Percentiles rank a stretch among this genome's conserved stretches.
Evolutionary conservation across 1,140 invertebrate genomes (phyloP).

Genomic region (Himalopsyche phryganea): DNA sequence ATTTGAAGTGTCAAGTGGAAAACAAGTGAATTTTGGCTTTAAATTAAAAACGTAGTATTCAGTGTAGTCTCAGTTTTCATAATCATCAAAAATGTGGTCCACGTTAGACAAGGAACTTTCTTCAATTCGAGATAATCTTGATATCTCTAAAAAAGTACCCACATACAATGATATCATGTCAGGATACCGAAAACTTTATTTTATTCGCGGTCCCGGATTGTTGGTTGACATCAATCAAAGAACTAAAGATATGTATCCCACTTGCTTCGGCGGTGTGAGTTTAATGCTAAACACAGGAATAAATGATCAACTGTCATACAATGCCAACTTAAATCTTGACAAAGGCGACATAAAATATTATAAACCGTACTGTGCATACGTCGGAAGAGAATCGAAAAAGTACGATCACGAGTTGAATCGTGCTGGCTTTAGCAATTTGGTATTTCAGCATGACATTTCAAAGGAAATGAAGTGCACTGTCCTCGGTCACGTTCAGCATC

Average conservation of each 20-base stretch:
- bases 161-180: slow-evolving; percentile 13
- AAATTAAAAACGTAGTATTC: not conserved
- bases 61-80: not conserved
- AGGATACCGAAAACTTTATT: too few species aligned
- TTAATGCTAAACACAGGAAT: slow-evolving; percentile 19
- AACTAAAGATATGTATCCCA: slow-evolving; percentile 25
- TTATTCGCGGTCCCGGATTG: slow-evolving; percentile 10
- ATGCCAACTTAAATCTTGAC: slow-evolving; percentile 23
- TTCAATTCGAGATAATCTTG: slow-evolving; percentile 7
- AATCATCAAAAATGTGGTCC: slow-evolving; percentile 12
- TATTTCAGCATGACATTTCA: slow-evolving; percentile 15
- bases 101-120: slow-evolving; percentile 16
- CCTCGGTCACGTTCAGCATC: slow-evolving; percentile 12
- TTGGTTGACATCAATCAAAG: slow-evolving; percentile 20
- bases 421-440: slow-evolving; percentile 15
- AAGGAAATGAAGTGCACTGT: slow-evolving; percentile 17
- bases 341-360: slow-evolving; percentile 10
- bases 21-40: not conserved
- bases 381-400: slow-evolving; percentile 21
- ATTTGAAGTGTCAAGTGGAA: not conserved
- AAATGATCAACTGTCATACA: slow-evolving; percentile 12
- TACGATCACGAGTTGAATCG: slow-evolving; percentile 15
- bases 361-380: slow-evolving; percentile 18
- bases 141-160: slow-evolving; percentile 2
- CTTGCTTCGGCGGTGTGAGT: slow-evolving; percentile 23